A percentile compares a stretch with the other conserved stretches of the same genome.
These are phyloP conservation scores for Gisinianus flammeolus DNA, from an alignment of 2,888 invertebrate genomes.

Conservation along the genomic window DNA sequence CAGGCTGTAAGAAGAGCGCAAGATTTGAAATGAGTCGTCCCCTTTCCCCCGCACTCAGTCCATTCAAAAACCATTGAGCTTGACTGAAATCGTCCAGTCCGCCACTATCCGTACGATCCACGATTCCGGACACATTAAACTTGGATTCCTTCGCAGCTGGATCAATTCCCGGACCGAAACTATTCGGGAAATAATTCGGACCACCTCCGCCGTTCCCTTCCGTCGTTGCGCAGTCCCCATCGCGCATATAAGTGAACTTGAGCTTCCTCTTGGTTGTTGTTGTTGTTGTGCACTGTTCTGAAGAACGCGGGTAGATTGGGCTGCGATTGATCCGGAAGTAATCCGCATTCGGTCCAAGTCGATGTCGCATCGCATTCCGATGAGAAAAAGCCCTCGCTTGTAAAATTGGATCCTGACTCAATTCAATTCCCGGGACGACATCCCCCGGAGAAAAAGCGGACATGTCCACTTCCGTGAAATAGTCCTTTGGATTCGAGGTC, in stretches of 20 bases:
- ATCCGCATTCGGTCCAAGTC: conserved; percentile 39
- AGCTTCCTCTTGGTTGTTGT: too few species aligned
- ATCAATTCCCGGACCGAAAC: conserved; percentile 65
- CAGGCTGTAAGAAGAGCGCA: not conserved
- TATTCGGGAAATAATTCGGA: conserved; percentile 50
- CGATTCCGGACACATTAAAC: conserved; percentile 67
- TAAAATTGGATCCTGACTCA: conserved; percentile 22
- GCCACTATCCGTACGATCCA: conserved; percentile 75
- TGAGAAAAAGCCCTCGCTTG: conserved; percentile 43
- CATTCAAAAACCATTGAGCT: not conserved
- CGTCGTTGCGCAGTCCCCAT: not conserved
- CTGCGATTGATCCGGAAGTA: conserved; percentile 42
- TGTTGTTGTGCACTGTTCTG: conserved; percentile 64
- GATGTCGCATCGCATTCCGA: conserved; percentile 42
- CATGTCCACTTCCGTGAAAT: conserved; percentile 63
- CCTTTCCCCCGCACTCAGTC: not conserved
- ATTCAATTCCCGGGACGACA: conserved; percentile 60
- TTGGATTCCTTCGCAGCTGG: conserved; percentile 64
- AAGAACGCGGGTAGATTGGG: too few species aligned
- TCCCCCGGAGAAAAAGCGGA: conserved; percentile 63
- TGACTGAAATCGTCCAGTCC: conserved; percentile 93
- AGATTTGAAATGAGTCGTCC: not conserved
- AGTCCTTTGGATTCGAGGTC: conserved; percentile 62
- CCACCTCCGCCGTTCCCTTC: conserved; percentile 19
- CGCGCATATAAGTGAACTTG: conserved; percentile 22